phyloP scores from a whole-genome alignment of 2,113 vertebrate species.

The Rana temporaria region DNA sequence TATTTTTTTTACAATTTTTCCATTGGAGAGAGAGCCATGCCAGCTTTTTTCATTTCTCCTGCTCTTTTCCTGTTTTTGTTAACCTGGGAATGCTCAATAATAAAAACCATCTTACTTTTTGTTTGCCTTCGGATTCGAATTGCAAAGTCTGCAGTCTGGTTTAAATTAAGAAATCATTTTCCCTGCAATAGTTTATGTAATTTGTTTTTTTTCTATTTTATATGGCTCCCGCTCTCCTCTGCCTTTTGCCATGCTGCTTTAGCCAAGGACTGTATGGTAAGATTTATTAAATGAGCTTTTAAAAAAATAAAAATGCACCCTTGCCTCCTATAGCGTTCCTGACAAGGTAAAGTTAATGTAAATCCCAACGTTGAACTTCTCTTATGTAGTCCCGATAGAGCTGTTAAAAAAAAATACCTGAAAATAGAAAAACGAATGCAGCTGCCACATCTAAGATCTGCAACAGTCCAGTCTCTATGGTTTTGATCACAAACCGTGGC shows the following conservation, averaged over 20 bases:
- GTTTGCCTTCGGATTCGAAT: slow-evolving; percentile 54
- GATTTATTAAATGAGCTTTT: neutral
- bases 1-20: neutral
- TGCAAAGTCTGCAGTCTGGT: slow-evolving; percentile 54
- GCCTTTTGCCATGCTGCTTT: slow-evolving; percentile 18
- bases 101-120: slow-evolving; percentile 55
- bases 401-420: too few relatives aligned
- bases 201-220: neutral
- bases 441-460: too few relatives aligned
- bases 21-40: slow-evolving; percentile 15
- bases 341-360: too few relatives aligned
- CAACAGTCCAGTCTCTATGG: too few relatives aligned
- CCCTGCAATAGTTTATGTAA: slow-evolving; percentile 42
- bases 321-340: too few relatives aligned
- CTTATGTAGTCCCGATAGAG: too few relatives aligned
- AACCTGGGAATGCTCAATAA: slow-evolving; percentile 55
- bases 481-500: too few relatives aligned
- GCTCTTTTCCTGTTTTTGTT: slow-evolving; percentile 56
- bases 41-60: slow-evolving; percentile 45
- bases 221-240: neutral
- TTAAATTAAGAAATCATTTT: slow-evolving; percentile 53
- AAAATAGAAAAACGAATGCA: too few relatives aligned
- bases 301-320: too few relatives aligned
- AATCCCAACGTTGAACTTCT: too few relatives aligned
- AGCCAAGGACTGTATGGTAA: neutral